Percentiles rank a stretch among this genome's conserved stretches.
phyloP scores from a whole-genome alignment of 1,140 invertebrate genomes.

The Eumaeus atala region DNA sequence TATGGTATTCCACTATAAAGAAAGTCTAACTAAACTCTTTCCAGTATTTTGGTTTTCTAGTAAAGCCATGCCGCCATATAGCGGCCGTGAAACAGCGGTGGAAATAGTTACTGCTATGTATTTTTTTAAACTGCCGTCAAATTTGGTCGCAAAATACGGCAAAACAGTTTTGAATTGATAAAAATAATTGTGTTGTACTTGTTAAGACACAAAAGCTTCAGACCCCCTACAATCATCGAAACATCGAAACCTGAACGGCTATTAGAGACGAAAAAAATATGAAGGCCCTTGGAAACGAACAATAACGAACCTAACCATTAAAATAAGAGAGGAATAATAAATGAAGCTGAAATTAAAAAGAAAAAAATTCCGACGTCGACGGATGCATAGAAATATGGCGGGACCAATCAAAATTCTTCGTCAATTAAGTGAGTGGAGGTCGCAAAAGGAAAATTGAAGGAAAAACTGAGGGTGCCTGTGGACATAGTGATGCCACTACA shows the following conservation, averaged over 20 bases:
- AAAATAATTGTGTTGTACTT: not conserved
- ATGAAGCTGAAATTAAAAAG: slow-evolving; percentile 52
- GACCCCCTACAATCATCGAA: slow-evolving; percentile 23
- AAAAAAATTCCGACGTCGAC: slow-evolving; percentile 48
- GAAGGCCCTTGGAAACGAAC: slow-evolving; percentile 42
- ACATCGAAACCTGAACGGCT: slow-evolving; percentile 37
- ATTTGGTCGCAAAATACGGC: too few relatives aligned
- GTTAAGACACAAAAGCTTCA: slow-evolving; percentile 18
- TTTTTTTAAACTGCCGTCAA: too few relatives aligned
- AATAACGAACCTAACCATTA: slow-evolving; percentile 69
- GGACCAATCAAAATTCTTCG: slow-evolving; percentile 73
- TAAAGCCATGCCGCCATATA: too few relatives aligned
- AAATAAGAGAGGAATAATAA: slow-evolving; percentile 70
- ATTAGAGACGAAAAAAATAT: slow-evolving; percentile 65
- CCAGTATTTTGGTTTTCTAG: too few relatives aligned
- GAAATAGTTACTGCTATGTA: too few relatives aligned
- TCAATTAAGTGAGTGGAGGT: slow-evolving; percentile 71
- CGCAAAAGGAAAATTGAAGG: slow-evolving; percentile 71
- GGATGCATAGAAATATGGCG: slow-evolving; percentile 69
- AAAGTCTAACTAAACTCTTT: too few relatives aligned
- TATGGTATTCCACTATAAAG: too few relatives aligned
- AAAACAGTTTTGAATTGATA: too few relatives aligned
- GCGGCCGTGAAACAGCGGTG: too few relatives aligned
- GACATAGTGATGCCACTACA: slow-evolving; percentile 30
- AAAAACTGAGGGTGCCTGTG: slow-evolving; percentile 64